Base-by-base conservation (phyloP, 1,140 invertebrate genomes). In the Alviniconcha marisindica region DNA sequence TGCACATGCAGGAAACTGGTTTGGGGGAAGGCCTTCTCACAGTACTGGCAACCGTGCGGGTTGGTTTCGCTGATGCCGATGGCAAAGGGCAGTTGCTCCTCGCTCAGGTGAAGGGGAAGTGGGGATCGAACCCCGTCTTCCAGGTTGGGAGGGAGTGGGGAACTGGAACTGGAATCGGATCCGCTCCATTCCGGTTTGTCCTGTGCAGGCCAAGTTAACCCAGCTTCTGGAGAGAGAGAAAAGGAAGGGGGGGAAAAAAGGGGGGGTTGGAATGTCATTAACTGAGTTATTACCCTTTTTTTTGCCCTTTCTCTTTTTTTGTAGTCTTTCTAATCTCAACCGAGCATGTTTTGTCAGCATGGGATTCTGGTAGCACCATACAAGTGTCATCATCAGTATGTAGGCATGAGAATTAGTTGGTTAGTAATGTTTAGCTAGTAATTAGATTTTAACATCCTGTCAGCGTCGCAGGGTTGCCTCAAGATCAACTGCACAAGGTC, bases 11-110 rank as follows among this genome's bases (percentile, higher is more conserved):
- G 95, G 91, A 97, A 97, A 79, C 96, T 96, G 44, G 97, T 95
- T 63, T 96, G 94, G 1, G 97, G 96, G 94, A 98, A 98, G 71
- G 97, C 96, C 92, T 97, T 96, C 85, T 97, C 96, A 94, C 97
- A 98, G 94, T 97, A 97, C 92, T 96, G 96, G 93, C 97, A 97
- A 86, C 96, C 95, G 94, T 97, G 97, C 54, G 97, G 97, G 42
- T 96, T 96, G 85, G 94, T 94, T 84, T 96, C 96, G 4, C 95
- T 96, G 76, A 95, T 94, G 51, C 96, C 96, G 74, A 95, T 94
- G 5, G 95, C 95, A 92, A 94, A 96, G 31, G 94, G 94, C 31
- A 95, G 93, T 77, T 96, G 95, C 15, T 90, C 89, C 15, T 89
- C 88, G 54, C 85, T 85, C 15, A 91, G 48, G 73, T 88, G 84